Evolutionary conservation across 2,888 invertebrate genomes (phyloP).

Genomic region (Cryptocephalus primarius): DNA sequence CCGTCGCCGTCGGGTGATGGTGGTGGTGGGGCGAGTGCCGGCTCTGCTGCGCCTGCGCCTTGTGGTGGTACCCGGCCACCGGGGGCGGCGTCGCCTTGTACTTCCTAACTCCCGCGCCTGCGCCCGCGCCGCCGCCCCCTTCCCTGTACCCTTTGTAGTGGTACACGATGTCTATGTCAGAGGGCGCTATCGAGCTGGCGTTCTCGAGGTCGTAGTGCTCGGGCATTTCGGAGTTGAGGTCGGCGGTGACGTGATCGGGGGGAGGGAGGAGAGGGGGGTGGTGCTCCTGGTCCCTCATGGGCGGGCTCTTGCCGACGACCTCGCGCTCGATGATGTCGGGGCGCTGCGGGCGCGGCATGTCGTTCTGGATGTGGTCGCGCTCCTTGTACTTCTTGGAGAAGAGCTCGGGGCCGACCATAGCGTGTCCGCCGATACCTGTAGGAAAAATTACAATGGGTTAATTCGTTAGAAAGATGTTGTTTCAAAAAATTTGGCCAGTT

Average conservation of each 20-base stretch:
- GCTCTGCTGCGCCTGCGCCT: constrained; percentile 54
- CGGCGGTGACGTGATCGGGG: constrained; percentile 51
- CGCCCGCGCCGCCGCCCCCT: constrained; percentile 37
- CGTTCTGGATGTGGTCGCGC: constrained; percentile 46
- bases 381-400: constrained; percentile 84
- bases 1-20: constrained; percentile 58
- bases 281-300: constrained; percentile 66
- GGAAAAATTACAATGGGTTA: no score
- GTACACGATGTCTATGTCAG: constrained; percentile 92
- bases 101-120: constrained; percentile 55
- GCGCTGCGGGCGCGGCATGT: constrained; percentile 68
- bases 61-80: constrained; percentile 65
- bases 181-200: constrained; percentile 94
- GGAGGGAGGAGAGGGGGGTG: constrained; percentile 68
- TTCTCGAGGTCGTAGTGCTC: constrained; percentile 96
- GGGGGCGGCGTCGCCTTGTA: constrained; percentile 82
- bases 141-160: constrained; percentile 89
- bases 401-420: constrained; percentile 75
- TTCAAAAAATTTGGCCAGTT: no score
- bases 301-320: constrained; percentile 73
- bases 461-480: no score
- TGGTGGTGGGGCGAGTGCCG: constrained; percentile 58
- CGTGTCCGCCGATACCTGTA: constrained; percentile 54
- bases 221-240: constrained; percentile 68
- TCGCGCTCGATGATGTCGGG: constrained; percentile 92